These are phyloP conservation scores for Corvus moneduloides DNA, from an alignment of 2,113 vertebrate species.

Conservation along the genomic window DNA sequence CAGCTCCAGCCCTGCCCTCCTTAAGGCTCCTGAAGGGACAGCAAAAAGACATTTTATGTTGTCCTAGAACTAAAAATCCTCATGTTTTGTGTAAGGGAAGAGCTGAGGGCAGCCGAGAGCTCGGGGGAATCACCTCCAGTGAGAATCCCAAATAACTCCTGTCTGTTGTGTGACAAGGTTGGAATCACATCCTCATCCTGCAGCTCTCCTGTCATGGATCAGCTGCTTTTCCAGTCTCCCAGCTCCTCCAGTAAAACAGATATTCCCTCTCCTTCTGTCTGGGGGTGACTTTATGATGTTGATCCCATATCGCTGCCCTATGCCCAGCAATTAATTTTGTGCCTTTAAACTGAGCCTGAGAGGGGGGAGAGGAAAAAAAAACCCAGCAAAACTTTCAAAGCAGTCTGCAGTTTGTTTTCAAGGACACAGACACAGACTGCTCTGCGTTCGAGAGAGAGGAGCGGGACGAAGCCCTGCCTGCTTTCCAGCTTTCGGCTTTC, in stretches of 20 bases:
- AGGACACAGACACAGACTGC: no score
- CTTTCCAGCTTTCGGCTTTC: no score
- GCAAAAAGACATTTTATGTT: neutral
- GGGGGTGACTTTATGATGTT: no score
- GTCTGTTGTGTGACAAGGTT: neutral
- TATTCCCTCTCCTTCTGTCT: neutral
- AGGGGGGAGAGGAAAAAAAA: no score
- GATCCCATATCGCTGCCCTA: no score
- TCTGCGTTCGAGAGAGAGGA: no score
- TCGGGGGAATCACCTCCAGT: neutral
- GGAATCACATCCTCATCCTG: neutral
- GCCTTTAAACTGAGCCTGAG: no score
- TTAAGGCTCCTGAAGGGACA: neutral
- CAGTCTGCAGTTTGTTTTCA: no score
- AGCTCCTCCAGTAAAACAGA: neutral
- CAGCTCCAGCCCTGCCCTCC: neutral
- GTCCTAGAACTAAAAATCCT: neutral
- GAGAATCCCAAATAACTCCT: neutral
- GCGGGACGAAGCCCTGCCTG: no score
- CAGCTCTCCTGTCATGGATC: neutral
- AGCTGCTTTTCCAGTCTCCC: neutral
- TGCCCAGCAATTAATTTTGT: no score
- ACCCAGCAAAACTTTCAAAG: no score
- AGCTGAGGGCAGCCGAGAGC: fast-evolving
- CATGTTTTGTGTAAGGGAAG: fast-evolving